phyloP scores from a whole-genome alignment of 2,797 vertebrate species.

The Pyrrhura leucotis region DNA sequence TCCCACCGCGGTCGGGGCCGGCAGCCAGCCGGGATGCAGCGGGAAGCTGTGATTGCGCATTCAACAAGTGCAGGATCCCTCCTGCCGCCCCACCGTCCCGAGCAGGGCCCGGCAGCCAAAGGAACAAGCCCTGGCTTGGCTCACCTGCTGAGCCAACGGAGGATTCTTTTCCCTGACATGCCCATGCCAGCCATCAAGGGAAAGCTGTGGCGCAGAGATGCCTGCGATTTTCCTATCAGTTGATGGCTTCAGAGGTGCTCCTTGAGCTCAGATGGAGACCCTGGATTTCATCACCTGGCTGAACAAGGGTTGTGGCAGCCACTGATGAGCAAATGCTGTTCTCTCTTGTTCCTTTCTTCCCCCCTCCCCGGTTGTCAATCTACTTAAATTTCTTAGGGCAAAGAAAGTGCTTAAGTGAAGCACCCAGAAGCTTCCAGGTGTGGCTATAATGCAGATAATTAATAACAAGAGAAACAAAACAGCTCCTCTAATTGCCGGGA shows the following conservation, averaged over 20 bases:
- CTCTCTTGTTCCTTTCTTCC: not conserved
- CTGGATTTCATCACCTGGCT: not conserved
- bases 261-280: not conserved
- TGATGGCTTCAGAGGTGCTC: not conserved
- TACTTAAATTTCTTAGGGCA: not conserved
- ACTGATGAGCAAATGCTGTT: not conserved
- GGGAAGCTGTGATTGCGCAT: accelerated
- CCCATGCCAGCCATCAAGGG: too few relatives aligned
- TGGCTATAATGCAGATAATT: not conserved
- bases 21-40: not conserved
- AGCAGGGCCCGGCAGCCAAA: not conserved
- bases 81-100: not conserved
- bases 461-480: not conserved
- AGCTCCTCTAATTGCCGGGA: not conserved
- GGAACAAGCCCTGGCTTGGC: not conserved
- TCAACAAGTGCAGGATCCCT: not conserved
- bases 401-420: not conserved
- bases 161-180: too few relatives aligned
- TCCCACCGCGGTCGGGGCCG: accelerated
- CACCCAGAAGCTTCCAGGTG: not conserved
- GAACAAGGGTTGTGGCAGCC: not conserved
- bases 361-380: accelerated
- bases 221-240: not conserved
- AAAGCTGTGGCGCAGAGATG: not conserved
- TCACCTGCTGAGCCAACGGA: not conserved